Evolutionary conservation across 2,797 vertebrate genomes (phyloP).

Genomic region (Channa striata): DNA sequence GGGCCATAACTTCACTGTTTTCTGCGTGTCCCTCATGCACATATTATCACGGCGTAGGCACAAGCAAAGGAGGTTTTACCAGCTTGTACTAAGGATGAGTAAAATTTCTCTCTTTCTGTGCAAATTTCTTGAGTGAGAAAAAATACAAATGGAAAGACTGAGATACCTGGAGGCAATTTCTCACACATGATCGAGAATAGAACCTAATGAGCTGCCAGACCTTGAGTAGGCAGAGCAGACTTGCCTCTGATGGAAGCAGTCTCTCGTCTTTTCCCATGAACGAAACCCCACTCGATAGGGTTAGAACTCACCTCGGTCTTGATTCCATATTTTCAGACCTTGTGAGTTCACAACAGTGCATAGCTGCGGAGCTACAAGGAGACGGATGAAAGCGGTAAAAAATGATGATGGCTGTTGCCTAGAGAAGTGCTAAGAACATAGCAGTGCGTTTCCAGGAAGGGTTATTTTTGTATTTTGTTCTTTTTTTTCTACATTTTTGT

Average conservation of each 20-base stretch:
- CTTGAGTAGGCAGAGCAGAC: constrained; percentile 67
- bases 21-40: constrained; percentile 30
- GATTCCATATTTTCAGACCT: constrained; percentile 23
- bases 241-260: constrained; percentile 45
- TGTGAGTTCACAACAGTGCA: constrained; percentile 18
- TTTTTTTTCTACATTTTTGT: no score
- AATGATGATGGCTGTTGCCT: constrained; percentile 3
- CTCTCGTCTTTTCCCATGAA: constrained; percentile 28
- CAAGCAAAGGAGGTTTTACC: constrained; percentile 22
- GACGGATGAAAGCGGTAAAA: constrained; percentile 19
- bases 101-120: constrained; percentile 23
- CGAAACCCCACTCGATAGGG: constrained; percentile 14
- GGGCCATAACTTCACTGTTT: background rate
- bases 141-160: constrained; percentile 27
- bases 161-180: constrained; percentile 55
- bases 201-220: constrained; percentile 74
- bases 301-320: constrained; percentile 14
- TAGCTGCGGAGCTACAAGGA: background rate
- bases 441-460: constrained; percentile 6
- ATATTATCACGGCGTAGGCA: constrained; percentile 19
- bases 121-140: constrained; percentile 19
- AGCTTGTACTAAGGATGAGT: constrained; percentile 20
- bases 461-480: constrained; percentile 11
- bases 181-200: constrained; percentile 60
- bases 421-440: constrained; percentile 5